Base-by-base conservation (phyloP, 2,888 invertebrate species). In the Schizotus pectinicornis region DNA sequence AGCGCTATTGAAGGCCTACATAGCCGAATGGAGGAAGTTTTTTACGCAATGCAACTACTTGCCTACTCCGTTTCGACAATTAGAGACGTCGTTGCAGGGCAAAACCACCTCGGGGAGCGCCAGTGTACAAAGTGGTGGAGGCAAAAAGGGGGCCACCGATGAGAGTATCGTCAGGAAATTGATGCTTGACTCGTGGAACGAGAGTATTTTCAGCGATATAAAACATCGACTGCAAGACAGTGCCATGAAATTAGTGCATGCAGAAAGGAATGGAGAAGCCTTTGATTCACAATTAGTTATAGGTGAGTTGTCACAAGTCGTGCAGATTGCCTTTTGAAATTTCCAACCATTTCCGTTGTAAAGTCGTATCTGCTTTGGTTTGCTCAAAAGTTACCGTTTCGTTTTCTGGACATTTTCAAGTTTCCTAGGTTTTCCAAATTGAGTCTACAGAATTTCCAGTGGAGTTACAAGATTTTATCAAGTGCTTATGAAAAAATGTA, bases 111-210 rank as follows among this genome's bases (percentile, higher is more conserved):
- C 72, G 6, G 62, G 64, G 13, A 68, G 65, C 58, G 69, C 74
- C 7, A 70, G 67, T 42, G 69, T 75, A 49, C 75, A 76, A 53
- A 70, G 71, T 58, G 63, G 73, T 82, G 70, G 68, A 50, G 68
- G 75, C 81, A 82, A 84, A 84, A 83, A 82, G 81, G 79, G 76
- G 77, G 79, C 84, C 82, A 80, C 84, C 62, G 96, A 96, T 68
- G 96, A 96, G 73, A 94, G 94, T 80, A 89, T 96, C 70, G 96
- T 98, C 46, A 86, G 95, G 7, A 87, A 98, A 86, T 81, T 98
- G 60, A 99, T 99, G 99, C 83, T 99, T 62, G 97, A 98, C 79
- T 95, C 94, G 58, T 99, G 99, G 99, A 98, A 98, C 82, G 91
- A 92, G 77, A 94, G 92, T 77, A 98, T 99, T 74, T 99, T 99